A percentile compares a stretch with the other conserved stretches of the same genome.
These are phyloP conservation scores for Chaenogobius annularis DNA, from an alignment of 2,113 vertebrate genomes.

Conservation along the genomic window DNA sequence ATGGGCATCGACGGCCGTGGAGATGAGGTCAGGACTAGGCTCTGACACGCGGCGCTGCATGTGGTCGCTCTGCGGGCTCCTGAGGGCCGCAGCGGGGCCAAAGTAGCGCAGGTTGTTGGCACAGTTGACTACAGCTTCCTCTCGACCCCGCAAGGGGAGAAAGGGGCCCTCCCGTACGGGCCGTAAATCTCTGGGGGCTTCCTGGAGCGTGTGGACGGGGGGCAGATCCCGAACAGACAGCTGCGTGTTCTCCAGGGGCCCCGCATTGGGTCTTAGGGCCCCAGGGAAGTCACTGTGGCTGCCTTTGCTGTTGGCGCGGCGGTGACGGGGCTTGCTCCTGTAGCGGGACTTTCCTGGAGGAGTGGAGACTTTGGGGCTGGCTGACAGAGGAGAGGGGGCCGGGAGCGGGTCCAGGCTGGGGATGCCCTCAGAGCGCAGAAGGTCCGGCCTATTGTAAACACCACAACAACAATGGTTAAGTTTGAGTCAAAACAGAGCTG, in stretches of 20 bases:
- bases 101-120: conserved; percentile 95
- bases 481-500: not conserved
- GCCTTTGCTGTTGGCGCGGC: conserved; percentile 93
- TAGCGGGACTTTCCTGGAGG: conserved; percentile 88
- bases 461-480: not conserved
- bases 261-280: conserved; percentile 79
- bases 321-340: conserved; percentile 93
- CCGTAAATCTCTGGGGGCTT: conserved; percentile 48
- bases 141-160: conserved; percentile 75
- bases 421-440: conserved; percentile 92
- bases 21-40: conserved; percentile 92
- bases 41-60: conserved; percentile 86
- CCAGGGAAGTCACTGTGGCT: conserved; percentile 89
- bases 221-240: conserved; percentile 65
- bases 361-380: conserved; percentile 91
- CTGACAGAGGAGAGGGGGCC: conserved; percentile 85
- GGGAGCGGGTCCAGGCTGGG: conserved; percentile 83
- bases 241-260: conserved; percentile 70
- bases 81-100: conserved; percentile 91
- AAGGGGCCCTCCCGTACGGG: conserved; percentile 48
- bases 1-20: conserved; percentile 84
- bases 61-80: conserved; percentile 93
- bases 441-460: conserved; percentile 82
- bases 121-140: conserved; percentile 88
- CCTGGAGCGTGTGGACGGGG: conserved; percentile 60